Evolutionary conservation across 2,797 vertebrate genomes (phyloP).

Genomic region (Myioborus miniatus): DNA sequence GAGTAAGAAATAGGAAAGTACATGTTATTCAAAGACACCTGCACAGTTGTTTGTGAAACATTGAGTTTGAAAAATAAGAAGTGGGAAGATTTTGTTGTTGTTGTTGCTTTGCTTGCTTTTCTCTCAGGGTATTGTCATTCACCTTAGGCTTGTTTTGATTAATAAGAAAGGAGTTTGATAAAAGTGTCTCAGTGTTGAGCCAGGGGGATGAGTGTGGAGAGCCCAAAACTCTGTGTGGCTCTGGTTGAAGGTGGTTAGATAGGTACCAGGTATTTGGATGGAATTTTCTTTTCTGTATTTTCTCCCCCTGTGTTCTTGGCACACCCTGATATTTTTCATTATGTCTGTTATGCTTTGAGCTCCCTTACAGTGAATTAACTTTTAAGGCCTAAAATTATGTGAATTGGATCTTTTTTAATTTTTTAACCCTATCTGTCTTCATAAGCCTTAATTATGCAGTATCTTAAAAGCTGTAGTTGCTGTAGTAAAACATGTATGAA

Average conservation of each 20-base stretch:
- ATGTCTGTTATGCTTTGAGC: neutral
- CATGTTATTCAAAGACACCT: neutral
- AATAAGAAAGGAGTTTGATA: neutral
- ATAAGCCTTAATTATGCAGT: neutral
- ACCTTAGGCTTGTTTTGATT: neutral
- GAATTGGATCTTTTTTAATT: neutral
- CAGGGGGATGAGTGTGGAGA: neutral
- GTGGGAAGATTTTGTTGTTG: neutral
- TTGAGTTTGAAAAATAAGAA: neutral
- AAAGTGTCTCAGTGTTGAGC: neutral
- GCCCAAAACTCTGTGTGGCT: neutral
- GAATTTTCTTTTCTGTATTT: neutral
- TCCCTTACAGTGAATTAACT: neutral
- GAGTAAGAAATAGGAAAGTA: neutral
- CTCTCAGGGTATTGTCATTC: neutral
- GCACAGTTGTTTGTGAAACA: neutral
- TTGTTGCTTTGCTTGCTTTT: neutral
- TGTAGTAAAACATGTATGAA: neutral
- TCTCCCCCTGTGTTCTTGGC: neutral
- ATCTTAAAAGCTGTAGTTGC: neutral
- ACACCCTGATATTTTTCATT: neutral
- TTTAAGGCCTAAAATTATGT: neutral
- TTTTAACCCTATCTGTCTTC: neutral
- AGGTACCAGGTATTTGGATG: neutral
- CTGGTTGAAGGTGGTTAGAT: neutral